phyloP scores from a whole-genome alignment of 2,113 vertebrate species.

The Myrmecophaga tridactyla region DNA sequence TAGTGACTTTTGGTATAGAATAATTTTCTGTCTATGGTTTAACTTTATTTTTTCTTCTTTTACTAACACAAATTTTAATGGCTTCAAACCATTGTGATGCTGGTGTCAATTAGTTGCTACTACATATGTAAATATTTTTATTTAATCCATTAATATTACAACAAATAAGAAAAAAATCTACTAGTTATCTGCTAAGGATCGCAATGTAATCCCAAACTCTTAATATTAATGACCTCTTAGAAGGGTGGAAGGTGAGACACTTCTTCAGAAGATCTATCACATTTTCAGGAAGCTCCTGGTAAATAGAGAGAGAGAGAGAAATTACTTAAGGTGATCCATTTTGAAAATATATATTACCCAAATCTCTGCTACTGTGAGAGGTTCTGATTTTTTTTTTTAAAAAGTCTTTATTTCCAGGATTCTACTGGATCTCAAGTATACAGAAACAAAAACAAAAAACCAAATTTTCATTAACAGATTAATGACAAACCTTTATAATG shows the following conservation, averaged over 20 bases:
- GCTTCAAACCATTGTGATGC: background rate
- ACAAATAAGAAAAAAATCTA: background rate
- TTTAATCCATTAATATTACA: background rate
- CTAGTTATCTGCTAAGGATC: background rate
- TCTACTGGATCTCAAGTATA: background rate
- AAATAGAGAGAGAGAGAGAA: conserved; percentile 45
- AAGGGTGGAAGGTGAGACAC: conserved; percentile 94
- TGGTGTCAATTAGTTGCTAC: background rate
- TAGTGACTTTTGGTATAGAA: background rate
- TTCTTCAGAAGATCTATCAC: conserved; percentile 89
- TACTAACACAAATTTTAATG: conserved; percentile 19
- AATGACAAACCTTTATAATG: conserved; percentile 89
- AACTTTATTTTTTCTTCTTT: conserved; percentile 20
- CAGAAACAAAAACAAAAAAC: background rate
- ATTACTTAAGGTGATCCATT: background rate
- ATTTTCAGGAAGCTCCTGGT: conserved; percentile 90
- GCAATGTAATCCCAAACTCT: background rate
- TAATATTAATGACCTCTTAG: conserved; percentile 87
- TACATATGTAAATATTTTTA: background rate
- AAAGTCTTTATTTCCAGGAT: background rate
- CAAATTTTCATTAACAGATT: background rate
- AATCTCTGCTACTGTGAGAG: background rate
- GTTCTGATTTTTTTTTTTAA: background rate
- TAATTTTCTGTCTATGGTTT: background rate
- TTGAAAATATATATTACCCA: conserved; percentile 6